Percentiles rank a stretch among this genome's conserved stretches.
Evolutionary conservation across 35 echinoderm and acorn worm genomes (phyloP).

Genomic region (Lytechinus variegatus): DNA sequence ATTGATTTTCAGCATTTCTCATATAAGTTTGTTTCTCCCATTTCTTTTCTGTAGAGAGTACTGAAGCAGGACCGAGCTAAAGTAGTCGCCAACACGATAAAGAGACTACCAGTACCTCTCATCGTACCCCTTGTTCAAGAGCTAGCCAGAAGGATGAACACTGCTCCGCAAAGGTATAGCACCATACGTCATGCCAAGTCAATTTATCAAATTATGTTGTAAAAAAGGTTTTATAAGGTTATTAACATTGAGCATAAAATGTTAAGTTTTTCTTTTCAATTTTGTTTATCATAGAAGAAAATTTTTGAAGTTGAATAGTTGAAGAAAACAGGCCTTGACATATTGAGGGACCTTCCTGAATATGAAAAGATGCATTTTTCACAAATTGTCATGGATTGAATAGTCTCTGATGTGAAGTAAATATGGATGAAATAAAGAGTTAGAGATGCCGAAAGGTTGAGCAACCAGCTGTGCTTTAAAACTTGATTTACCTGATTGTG

Average conservation of each 20-base stretch:
- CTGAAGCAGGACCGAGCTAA: conserved; percentile 68
- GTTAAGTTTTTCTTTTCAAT: too few relatives aligned
- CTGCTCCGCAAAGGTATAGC: conserved; percentile 81
- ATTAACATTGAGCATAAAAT: too few relatives aligned
- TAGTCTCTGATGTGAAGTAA: too few relatives aligned
- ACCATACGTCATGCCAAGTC: neutral
- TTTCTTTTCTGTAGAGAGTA: conserved; percentile 69
- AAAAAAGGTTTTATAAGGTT: too few relatives aligned
- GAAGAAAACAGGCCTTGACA: too few relatives aligned
- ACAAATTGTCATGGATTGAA: too few relatives aligned
- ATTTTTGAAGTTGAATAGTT: too few relatives aligned
- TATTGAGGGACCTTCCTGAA: too few relatives aligned
- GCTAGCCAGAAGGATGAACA: conserved; percentile 76
- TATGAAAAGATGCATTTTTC: too few relatives aligned
- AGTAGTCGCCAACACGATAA: conserved; percentile 74
- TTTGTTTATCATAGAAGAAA: too few relatives aligned
- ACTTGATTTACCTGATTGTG: neutral
- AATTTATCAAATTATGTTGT: too few relatives aligned
- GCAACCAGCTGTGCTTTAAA: neutral
- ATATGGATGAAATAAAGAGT: too few relatives aligned
- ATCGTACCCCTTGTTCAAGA: conserved; percentile 76
- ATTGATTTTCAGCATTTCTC: neutral
- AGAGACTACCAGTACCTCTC: conserved; percentile 69
- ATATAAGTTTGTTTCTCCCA: neutral
- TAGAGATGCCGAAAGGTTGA: neutral